Base-by-base conservation (phyloP, 1,140 invertebrate species). In the Aphelenchoides besseyi region DNA sequence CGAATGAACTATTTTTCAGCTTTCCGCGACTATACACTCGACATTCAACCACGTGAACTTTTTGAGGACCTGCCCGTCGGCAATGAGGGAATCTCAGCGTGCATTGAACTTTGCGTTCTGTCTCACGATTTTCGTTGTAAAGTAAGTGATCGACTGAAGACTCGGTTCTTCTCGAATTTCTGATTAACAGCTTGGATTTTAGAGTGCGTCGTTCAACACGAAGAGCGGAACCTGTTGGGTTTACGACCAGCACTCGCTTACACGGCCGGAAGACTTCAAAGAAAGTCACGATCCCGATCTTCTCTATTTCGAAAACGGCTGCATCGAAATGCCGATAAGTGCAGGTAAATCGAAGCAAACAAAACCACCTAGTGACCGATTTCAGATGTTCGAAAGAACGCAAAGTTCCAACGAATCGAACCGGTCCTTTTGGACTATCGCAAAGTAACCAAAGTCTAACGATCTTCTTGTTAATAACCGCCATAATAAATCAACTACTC, bases 251-350 rank as follows among this genome's bases (percentile, higher is more conserved):
- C 33, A 71, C 36, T 36, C 26, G 55, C 28, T 71, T 12, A 28
- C 37, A 18, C 18, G 18, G 23, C 70, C 70, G 1, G 26, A 18
- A 23, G n/a, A 33, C 3, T 71, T 71, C 26, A 67, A 68, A 54
- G 37, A 70, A 35, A 35, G 35, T 36, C 8, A n/a, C 26, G 18
- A 16, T n/a, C n/a, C 30, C 64, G 33, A 52, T 30, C 59, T 33
- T 28, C 12, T 71, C 9, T 71, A 68, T 35, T 71, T 71, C 12
- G 70, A 71, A 41, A 71, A 71, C 48, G 64, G 70, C 1, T 71
- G 70, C 28, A 26, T 37, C 18, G n/a, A n/a, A 29, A 32, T 67
- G 53, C 8, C 23, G 29, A 63, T 68, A 9, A 54, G 57, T 9
- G 52, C 9, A 8, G 48, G 52, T 64, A 26, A 63, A 32, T 61